A percentile compares a stretch with the other conserved stretches of the same genome.
Evolutionary conservation across 2,797 vertebrate genomes (phyloP).

Genomic region (Notoglanidium macrostoma): DNA sequence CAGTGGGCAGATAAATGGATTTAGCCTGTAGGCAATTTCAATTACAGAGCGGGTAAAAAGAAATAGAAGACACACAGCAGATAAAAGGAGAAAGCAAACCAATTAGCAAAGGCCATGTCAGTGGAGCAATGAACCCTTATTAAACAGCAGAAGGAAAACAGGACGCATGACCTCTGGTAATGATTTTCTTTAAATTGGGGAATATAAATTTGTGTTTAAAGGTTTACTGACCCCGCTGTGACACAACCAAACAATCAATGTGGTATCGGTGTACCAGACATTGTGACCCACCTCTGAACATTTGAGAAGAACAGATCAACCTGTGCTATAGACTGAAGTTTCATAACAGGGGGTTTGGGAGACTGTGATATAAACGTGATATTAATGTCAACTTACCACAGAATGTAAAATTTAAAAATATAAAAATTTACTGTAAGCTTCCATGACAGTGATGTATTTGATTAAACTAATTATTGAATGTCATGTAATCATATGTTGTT

Average conservation of each 20-base stretch:
- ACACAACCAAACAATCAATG: conserved; percentile 33
- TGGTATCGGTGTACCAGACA: conserved; percentile 14
- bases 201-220: conserved; percentile 35
- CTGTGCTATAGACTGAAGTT: neutral
- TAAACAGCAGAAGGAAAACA: conserved; percentile 20
- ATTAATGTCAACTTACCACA: neutral
- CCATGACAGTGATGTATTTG: neutral
- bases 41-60: conserved; percentile 58
- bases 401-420: neutral
- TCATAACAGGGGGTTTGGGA: neutral
- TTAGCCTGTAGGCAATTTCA: conserved; percentile 70
- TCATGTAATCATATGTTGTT: neutral
- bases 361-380: conserved; percentile 4
- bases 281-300: neutral
- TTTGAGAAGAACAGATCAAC: conserved; percentile 30
- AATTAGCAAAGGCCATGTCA: conserved; percentile 56
- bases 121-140: conserved; percentile 21
- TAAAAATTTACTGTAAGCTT: neutral
- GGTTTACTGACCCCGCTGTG: conserved; percentile 23
- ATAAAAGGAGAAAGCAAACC: conserved; percentile 58
- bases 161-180: conserved; percentile 19
- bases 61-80: conserved; percentile 56
- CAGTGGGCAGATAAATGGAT: conserved; percentile 70
- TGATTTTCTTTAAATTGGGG: conserved; percentile 11
- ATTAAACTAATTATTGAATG: neutral